Evolutionary conservation across 2,113 vertebrate species (phyloP).

Genomic region (Egretta garzetta): DNA sequence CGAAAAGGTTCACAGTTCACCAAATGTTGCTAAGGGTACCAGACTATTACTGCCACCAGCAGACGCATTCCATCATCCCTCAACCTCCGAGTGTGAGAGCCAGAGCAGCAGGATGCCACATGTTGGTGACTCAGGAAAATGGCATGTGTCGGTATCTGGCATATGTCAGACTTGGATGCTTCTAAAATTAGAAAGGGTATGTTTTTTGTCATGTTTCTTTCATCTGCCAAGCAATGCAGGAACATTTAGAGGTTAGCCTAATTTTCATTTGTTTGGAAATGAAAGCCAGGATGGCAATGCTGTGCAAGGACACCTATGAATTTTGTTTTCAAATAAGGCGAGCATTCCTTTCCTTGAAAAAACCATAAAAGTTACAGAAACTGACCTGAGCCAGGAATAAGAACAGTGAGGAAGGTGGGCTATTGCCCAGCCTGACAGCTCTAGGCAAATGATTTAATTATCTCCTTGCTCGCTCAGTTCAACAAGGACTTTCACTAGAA

Average conservation of each 20-base stretch:
- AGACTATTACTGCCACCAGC: constrained; percentile 42
- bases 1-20: constrained; percentile 49
- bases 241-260: constrained; percentile 16
- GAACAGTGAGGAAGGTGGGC: neutral
- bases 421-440: neutral
- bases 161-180: neutral
- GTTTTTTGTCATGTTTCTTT: neutral
- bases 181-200: neutral
- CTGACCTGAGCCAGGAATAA: neutral
- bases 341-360: neutral
- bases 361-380: neutral
- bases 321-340: neutral
- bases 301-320: neutral
- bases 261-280: constrained; percentile 18
- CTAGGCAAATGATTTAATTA: constrained; percentile 7
- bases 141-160: neutral
- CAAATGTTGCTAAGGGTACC: constrained; percentile 43
- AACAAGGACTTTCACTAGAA: neutral
- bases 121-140: constrained; percentile 18
- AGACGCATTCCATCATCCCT: constrained; percentile 52
- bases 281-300: neutral
- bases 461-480: neutral
- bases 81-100: neutral
- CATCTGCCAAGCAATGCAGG: neutral
- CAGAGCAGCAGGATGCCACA: constrained; percentile 7